phyloP scores from a whole-genome alignment of 2,113 vertebrate species.

The Prunella himalayana region DNA sequence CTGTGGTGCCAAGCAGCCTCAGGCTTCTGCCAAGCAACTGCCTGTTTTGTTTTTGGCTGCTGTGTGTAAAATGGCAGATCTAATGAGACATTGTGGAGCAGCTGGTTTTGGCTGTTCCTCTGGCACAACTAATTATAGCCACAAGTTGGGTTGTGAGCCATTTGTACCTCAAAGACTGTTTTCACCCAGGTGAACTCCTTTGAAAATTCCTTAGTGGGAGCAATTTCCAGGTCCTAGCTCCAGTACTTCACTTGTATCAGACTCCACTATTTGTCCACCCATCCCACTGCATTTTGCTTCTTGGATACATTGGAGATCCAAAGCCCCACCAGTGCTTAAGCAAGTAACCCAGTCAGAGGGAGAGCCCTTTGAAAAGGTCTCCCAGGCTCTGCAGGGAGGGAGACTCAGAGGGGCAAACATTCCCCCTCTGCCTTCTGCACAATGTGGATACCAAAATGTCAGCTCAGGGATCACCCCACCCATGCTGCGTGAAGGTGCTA shows the following conservation, averaged over 20 bases:
- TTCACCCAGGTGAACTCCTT: constrained; percentile 33
- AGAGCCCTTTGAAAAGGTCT: not conserved
- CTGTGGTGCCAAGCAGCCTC: constrained; percentile 55
- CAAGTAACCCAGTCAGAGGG: not conserved
- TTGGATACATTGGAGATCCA: accelerated
- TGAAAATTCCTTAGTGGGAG: not conserved
- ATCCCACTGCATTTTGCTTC: not conserved
- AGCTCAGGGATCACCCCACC: not conserved
- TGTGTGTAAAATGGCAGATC: constrained; percentile 61
- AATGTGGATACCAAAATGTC: not conserved
- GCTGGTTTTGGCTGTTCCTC: constrained; percentile 66
- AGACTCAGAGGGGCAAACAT: not conserved
- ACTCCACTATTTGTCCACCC: not conserved
- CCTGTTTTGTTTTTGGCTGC: constrained; percentile 59
- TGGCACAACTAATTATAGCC: constrained; percentile 49
- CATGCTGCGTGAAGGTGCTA: not conserved
- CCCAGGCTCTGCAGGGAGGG: not conserved
- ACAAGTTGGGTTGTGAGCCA: constrained; percentile 8
- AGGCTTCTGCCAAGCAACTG: constrained; percentile 59
- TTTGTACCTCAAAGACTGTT: constrained; percentile 26
- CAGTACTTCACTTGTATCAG: not conserved
- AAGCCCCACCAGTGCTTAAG: not conserved
- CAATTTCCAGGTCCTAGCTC: not conserved
- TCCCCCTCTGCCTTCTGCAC: not conserved
- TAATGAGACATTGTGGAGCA: constrained; percentile 64